Evolutionary conservation across 2,797 vertebrate species (phyloP).

Genomic region (Linurgus olivaceus): DNA sequence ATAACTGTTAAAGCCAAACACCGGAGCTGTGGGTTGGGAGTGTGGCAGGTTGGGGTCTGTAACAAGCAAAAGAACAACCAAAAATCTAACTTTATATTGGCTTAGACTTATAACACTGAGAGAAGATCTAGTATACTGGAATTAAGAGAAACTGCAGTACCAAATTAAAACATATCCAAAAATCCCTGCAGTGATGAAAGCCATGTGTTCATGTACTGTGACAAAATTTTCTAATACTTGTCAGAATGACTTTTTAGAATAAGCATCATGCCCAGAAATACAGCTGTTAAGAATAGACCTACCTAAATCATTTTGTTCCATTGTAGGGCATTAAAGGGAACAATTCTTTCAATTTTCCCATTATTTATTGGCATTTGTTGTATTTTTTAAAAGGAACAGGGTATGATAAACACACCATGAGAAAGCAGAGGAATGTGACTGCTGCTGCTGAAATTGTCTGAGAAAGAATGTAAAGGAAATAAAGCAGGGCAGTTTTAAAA

Average conservation of each 20-base stretch:
- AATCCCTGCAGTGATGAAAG: not conserved
- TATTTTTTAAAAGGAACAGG: not conserved
- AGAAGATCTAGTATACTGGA: not conserved
- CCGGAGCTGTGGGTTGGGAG: constrained; percentile 53
- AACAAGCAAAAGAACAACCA: not conserved
- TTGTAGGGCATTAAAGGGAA: not conserved
- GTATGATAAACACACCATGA: not conserved
- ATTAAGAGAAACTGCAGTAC: not conserved
- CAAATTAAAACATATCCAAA: not conserved
- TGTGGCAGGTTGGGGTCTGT: constrained; percentile 77
- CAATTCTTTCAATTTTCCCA: not conserved
- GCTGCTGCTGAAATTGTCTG: not conserved
- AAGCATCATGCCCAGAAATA: not conserved
- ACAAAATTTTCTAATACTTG: not conserved
- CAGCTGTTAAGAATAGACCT: not conserved
- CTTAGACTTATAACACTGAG: not conserved
- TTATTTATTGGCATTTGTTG: not conserved
- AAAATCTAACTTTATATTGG: not conserved
- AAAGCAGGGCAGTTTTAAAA: not conserved
- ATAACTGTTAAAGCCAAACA: constrained; percentile 72
- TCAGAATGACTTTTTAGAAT: not conserved
- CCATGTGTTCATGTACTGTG: not conserved
- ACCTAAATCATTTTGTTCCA: not conserved
- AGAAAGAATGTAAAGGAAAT: not conserved
- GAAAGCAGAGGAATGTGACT: not conserved